Evolutionary conservation across 2,888 invertebrate species (phyloP).

Genomic region (Euproctis similis): DNA sequence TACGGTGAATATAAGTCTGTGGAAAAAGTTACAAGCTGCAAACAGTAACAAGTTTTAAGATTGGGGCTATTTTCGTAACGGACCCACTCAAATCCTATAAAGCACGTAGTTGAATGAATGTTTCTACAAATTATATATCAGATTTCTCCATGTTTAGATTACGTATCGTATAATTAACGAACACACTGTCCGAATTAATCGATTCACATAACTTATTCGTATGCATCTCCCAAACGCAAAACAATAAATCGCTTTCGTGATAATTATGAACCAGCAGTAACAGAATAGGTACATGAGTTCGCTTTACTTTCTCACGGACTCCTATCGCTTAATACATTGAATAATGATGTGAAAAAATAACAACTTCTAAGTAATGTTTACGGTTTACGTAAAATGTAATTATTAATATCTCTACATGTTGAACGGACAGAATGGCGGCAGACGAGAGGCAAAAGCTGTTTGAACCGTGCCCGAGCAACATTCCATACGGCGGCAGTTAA

Average conservation of each 20-base stretch:
- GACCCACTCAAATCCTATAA: conserved; percentile 31
- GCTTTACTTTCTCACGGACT: conserved; percentile 17
- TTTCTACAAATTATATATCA: conserved; percentile 30
- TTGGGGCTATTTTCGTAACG: conserved; percentile 43
- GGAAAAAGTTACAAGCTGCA: too few species aligned
- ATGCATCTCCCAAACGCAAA: conserved; percentile 4
- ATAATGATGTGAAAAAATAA: conserved; percentile 18
- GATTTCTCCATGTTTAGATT: conserved; percentile 30
- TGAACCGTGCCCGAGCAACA: conserved; percentile 48
- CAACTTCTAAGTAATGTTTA: not conserved
- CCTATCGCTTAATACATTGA: conserved; percentile 11
- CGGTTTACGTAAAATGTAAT: not conserved
- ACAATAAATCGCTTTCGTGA: conserved; percentile 6
- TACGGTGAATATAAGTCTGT: too few species aligned
- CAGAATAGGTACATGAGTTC: conserved; percentile 2
- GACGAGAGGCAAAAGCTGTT: conserved; percentile 36
- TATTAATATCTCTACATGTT: too few species aligned
- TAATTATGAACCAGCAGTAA: conserved; percentile 9
- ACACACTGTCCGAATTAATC: conserved; percentile 13
- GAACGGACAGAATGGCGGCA: conserved; percentile 16
- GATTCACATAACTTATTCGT: conserved; percentile 10
- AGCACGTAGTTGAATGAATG: conserved; percentile 29
- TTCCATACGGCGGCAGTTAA: conserved; percentile 43
- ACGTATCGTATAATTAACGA: conserved; percentile 12
- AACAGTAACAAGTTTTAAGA: too few species aligned